Percentiles rank a stretch among this genome's conserved stretches.
Evolutionary conservation across 2,113 vertebrate genomes (phyloP).

Genomic region (Hystrix cristata): DNA sequence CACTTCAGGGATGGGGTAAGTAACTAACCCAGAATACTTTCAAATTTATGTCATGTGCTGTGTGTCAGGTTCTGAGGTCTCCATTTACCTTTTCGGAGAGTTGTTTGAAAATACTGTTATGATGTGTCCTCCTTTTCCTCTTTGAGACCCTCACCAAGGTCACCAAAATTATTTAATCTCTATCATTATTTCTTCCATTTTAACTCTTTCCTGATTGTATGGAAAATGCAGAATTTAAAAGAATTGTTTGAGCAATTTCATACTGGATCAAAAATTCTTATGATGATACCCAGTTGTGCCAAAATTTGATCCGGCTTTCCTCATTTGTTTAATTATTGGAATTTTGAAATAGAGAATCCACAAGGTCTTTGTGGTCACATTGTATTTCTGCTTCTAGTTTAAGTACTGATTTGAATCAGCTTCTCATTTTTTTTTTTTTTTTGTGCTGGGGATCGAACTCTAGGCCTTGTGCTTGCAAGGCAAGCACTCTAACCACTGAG

Average conservation of each 20-base stretch:
- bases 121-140: background rate
- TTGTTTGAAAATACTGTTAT: background rate
- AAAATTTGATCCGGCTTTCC: background rate
- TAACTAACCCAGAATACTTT: background rate
- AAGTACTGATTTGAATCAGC: background rate
- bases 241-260: background rate
- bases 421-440: background rate
- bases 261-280: background rate
- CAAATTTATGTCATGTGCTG: background rate
- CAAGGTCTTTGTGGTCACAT: background rate
- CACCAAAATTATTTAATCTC: background rate
- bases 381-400: background rate
- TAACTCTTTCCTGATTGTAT: background rate
- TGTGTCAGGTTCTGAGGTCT: background rate
- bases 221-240: background rate
- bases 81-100: background rate
- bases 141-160: background rate
- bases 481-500: too few species aligned
- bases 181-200: constrained; percentile 5
- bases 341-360: background rate
- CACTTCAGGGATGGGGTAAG: background rate
- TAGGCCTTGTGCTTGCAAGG: too few species aligned
- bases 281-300: background rate
- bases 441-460: too few species aligned
- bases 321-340: background rate